Evolutionary conservation across 2,888 invertebrate genomes (phyloP).

Genomic region (Cosmopolites sordidus): DNA sequence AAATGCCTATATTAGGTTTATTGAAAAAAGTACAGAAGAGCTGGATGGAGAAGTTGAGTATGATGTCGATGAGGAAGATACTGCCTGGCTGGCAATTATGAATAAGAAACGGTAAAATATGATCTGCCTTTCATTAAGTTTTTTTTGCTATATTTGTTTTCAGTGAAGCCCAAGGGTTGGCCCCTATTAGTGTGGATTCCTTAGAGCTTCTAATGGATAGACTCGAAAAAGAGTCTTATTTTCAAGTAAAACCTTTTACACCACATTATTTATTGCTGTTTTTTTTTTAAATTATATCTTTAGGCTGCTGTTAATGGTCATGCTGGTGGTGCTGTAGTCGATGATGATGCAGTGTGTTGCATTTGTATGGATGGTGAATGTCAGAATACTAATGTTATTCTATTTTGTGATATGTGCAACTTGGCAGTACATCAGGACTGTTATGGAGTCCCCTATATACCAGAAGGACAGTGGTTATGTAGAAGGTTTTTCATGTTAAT

Average conservation of each 20-base stretch:
- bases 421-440: constrained; percentile 98
- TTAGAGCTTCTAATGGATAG: constrained; percentile 97
- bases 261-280: too few species aligned
- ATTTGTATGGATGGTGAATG: constrained; percentile 99
- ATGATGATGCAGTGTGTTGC: constrained; percentile 97
- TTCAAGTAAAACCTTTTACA: constrained; percentile 58
- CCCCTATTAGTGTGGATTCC: constrained; percentile 78
- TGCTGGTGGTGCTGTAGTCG: constrained; percentile 69
- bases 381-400: constrained; percentile 95
- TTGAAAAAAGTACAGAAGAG: constrained; percentile 92
- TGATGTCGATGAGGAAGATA: constrained; percentile 97
- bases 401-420: constrained; percentile 99
- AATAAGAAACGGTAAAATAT: constrained; percentile 62
- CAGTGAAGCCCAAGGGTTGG: constrained; percentile 64
- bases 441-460: constrained; percentile 74
- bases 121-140: constrained; percentile 1
- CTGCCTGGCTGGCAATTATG: constrained; percentile 86
- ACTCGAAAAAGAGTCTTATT: constrained; percentile 95
- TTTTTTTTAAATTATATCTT: too few species aligned
- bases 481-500: constrained; percentile 54
- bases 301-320: constrained; percentile 65
- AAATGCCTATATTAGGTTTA: constrained; percentile 87
- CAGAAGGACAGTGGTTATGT: constrained; percentile 88
- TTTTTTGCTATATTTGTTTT: not conserved
- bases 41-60: constrained; percentile 92